Evolutionary conservation across 2,888 invertebrate genomes (phyloP).

Genomic region (Cantharis flavilabris): DNA sequence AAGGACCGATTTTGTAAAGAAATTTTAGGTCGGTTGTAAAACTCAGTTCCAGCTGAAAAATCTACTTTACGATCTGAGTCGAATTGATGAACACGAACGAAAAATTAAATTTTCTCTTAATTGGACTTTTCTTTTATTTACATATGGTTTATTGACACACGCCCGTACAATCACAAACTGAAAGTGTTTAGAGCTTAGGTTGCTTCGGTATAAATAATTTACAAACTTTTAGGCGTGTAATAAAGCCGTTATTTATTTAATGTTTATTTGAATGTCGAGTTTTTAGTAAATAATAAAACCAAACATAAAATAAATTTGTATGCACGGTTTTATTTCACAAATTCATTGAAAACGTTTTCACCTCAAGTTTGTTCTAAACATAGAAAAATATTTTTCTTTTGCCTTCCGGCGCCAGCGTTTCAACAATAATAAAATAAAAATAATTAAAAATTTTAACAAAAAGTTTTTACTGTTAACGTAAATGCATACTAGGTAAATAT

Average conservation of each 20-base stretch:
- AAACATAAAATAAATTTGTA: background rate
- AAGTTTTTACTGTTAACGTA: background rate
- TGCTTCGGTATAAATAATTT: background rate
- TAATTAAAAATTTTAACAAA: background rate
- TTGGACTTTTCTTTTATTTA: background rate
- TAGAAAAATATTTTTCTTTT: background rate
- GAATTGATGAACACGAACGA: background rate
- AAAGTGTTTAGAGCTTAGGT: background rate
- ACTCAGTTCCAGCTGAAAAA: too few species aligned
- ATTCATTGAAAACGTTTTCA: background rate
- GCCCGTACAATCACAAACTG: background rate
- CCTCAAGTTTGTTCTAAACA: background rate
- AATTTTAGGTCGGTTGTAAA: too few species aligned
- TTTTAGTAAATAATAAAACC: background rate
- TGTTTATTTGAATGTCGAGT: background rate
- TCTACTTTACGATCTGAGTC: background rate
- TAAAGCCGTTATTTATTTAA: background rate
- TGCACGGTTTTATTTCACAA: background rate
- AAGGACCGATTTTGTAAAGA: too few species aligned
- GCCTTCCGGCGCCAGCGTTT: background rate
- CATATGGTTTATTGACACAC: background rate
- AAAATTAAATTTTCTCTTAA: background rate
- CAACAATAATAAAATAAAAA: background rate
- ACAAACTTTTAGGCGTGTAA: background rate
- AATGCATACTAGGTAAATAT: too few species aligned